A percentile compares a stretch with the other conserved stretches of the same genome.
These are phyloP conservation scores for Zaprionus taronus DNA, from an alignment of 1,140 invertebrate species.

Conservation along the genomic window DNA sequence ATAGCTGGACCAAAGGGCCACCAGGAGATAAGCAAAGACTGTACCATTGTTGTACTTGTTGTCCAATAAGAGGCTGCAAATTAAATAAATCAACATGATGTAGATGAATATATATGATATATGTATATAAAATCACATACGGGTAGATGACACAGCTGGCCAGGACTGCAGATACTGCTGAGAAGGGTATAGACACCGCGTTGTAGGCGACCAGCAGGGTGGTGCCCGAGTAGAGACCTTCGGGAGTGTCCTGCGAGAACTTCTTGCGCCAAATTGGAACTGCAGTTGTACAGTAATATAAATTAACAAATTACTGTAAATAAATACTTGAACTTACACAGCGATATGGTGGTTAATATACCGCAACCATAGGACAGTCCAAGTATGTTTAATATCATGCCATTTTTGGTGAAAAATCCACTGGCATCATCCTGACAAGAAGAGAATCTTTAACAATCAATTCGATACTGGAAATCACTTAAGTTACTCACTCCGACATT, in stretches of 20 bases:
- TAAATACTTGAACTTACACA: constrained; percentile 87
- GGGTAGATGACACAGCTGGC: constrained; percentile 90
- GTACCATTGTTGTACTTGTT: constrained; percentile 69
- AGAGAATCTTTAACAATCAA: neutral
- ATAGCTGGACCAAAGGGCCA: constrained; percentile 92
- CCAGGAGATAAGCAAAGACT: constrained; percentile 85
- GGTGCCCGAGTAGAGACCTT: constrained; percentile 94
- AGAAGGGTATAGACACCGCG: constrained; percentile 92
- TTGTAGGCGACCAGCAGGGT: constrained; percentile 92
- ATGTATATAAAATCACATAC: constrained; percentile 85
- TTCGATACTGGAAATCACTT: accelerated
- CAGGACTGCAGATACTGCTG: constrained; percentile 88
- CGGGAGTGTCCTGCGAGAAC: constrained; percentile 95
- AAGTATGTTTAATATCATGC: constrained; percentile 92
- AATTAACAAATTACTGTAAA: neutral
- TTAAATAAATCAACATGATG: neutral
- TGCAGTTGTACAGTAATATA: constrained; percentile 83
- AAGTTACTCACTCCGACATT: constrained; percentile 86
- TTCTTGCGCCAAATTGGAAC: constrained; percentile 93
- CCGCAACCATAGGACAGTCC: constrained; percentile 91
- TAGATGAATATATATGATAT: neutral
- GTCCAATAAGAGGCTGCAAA: constrained; percentile 68
- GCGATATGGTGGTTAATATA: constrained; percentile 90
- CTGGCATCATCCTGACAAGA: constrained; percentile 87
- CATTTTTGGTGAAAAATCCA: constrained; percentile 90